phyloP scores from a whole-genome alignment of 1,140 invertebrate species.

The Lycorma delicatula region DNA sequence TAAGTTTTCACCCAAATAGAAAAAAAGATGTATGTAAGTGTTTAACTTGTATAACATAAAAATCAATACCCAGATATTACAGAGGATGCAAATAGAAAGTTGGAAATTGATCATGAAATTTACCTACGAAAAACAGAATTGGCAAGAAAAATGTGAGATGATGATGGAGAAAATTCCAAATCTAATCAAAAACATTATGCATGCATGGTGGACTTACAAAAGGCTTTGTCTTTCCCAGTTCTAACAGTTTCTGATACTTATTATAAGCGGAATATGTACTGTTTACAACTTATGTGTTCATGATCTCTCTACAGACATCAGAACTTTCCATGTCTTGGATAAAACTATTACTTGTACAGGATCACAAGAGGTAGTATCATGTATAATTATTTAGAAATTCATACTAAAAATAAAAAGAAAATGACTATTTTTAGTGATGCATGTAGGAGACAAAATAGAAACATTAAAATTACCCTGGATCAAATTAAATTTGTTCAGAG shows the following conservation, averaged over 20 bases:
- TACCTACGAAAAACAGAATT: slow-evolving; percentile 24
- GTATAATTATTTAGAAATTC: slow-evolving; percentile 10
- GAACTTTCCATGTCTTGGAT: slow-evolving; percentile 11
- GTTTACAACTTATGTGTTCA: slow-evolving; percentile 26
- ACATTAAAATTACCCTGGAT: too few relatives aligned
- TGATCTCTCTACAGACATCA: slow-evolving; percentile 7
- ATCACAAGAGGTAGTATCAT: slow-evolving; percentile 11
- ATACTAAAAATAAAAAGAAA: slow-evolving; percentile 4
- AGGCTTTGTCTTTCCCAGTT: slow-evolving; percentile 28
- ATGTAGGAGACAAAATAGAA: slow-evolving; percentile 26
- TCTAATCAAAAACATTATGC: slow-evolving; percentile 18
- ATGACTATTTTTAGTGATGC: slow-evolving; percentile 21
- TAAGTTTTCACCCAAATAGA: slow-evolving; percentile 39
- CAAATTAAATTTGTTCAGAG: too few relatives aligned
- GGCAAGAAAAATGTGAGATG: slow-evolving; percentile 16
- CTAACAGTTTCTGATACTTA: slow-evolving; percentile 24
- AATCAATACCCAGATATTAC: slow-evolving; percentile 1
- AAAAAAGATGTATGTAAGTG: slow-evolving; percentile 32
- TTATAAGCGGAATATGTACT: slow-evolving; percentile 30
- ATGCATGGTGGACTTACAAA: slow-evolving; percentile 28
- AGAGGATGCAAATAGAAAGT: slow-evolving; percentile 16
- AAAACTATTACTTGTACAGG: slow-evolving; percentile 7
- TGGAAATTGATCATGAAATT: slow-evolving; percentile 21
- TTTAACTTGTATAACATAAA: slow-evolving; percentile 23
- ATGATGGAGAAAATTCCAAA: slow-evolving; percentile 16